Percentiles rank a stretch among this genome's conserved stretches.
Conservation (phyloP, 2,113 vertebrate genomes). For the Gambusia holbrooki region DNA sequence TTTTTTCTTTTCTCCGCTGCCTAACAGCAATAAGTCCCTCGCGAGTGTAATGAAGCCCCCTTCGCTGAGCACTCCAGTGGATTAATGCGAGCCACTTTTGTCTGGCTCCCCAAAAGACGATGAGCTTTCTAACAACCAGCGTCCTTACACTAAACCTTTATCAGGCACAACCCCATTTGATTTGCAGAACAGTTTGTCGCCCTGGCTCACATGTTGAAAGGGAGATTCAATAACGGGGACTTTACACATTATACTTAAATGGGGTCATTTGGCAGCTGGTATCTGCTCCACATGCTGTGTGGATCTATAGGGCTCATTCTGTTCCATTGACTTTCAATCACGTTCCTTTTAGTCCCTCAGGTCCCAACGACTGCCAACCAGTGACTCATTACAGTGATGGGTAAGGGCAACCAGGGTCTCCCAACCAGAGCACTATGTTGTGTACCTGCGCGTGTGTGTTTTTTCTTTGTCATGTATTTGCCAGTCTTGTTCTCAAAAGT, state of each 20-base stretch:
- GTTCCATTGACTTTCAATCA: constrained; percentile 72
- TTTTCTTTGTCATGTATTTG: constrained; percentile 22
- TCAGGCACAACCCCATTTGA: constrained; percentile 45
- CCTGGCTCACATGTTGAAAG: constrained; percentile 26
- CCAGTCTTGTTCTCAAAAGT: constrained; percentile 8
- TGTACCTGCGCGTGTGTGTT: too few relatives aligned
- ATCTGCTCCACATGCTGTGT: constrained; percentile 36
- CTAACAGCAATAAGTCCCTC: constrained; percentile 21
- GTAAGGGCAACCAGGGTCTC: constrained; percentile 47
- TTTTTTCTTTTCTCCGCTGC: constrained; percentile 13
- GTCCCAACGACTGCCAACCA: constrained; percentile 40
- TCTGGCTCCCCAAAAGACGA: constrained; percentile 23
- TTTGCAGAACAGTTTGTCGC: constrained; percentile 32
- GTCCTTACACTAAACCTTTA: constrained; percentile 27
- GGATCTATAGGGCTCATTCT: constrained; percentile 70
- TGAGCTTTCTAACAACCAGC: constrained; percentile 28
- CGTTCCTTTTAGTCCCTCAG: constrained; percentile 44
- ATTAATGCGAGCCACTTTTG: constrained; percentile 19
- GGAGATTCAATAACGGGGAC: constrained; percentile 48
- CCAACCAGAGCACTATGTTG: constrained; percentile 41
- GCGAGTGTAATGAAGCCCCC: constrained; percentile 23
- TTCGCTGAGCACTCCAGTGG: constrained; percentile 8
- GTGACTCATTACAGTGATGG: constrained; percentile 54
- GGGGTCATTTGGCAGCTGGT: constrained; percentile 63
- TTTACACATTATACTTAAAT: constrained; percentile 66